Evolutionary conservation across 2,888 invertebrate species (phyloP).

Genomic region (Conus canariensis): DNA sequence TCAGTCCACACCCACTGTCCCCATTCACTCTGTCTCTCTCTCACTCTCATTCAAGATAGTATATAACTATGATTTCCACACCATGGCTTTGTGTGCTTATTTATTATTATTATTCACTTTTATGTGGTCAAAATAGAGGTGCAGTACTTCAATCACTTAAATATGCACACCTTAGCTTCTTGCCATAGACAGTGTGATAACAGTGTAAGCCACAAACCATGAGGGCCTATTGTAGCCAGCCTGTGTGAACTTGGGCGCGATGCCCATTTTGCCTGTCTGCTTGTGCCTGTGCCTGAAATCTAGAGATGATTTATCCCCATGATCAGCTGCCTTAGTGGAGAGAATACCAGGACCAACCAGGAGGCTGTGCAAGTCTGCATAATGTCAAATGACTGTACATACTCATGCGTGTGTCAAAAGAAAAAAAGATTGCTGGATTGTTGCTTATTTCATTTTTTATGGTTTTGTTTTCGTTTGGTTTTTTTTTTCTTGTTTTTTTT

Average conservation of each 20-base stretch:
- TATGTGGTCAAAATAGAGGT: neutral
- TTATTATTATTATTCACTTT: neutral
- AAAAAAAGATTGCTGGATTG: neutral
- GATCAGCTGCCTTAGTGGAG: slow-evolving; percentile 19
- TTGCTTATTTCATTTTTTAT: neutral
- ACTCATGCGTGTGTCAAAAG: neutral
- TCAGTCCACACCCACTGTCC: no score
- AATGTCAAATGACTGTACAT: neutral
- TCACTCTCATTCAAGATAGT: neutral
- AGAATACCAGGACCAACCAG: neutral
- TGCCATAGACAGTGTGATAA: slow-evolving; percentile 32
- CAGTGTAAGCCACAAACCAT: neutral
- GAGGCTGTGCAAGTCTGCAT: slow-evolving; percentile 1
- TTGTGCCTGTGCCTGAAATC: neutral
- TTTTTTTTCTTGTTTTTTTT: neutral
- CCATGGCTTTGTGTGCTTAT: neutral
- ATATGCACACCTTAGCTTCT: slow-evolving; percentile 13
- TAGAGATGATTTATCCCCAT: neutral
- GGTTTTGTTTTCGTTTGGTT: no score
- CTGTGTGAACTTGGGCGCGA: neutral
- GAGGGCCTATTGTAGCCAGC: neutral
- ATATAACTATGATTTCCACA: no score
- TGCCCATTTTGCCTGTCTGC: slow-evolving; percentile 29
- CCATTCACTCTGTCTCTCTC: neutral
- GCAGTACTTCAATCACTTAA: neutral